Base-by-base conservation (phyloP, 2,797 vertebrate genomes). In the Carduelis carduelis region DNA sequence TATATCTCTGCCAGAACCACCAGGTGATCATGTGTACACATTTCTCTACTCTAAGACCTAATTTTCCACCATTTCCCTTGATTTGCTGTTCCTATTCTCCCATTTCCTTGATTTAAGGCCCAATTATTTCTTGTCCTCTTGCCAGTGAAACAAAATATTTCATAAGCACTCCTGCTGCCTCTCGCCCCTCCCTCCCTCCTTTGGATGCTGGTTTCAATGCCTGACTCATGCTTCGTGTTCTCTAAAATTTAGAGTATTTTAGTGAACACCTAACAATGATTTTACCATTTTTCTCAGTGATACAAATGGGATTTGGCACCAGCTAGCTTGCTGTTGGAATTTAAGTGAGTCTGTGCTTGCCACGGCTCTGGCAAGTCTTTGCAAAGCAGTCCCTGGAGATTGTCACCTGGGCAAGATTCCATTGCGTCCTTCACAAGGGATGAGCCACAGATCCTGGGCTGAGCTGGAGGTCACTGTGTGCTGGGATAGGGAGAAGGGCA, bases 81-180 rank as follows among this genome's bases (percentile, higher is more conserved):
- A 98, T 98, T 98, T 98, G 98, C 98, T 94, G 96, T 97, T 97
- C 95, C 92, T 93, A 97, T 97, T 98, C 96, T 96, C 97, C 97
- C 97, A 98, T 98, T 98, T 97, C 96, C 95, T 97, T 98, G 98
- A 98, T 98, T 98, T 98, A 98, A 97, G 97, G 97, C 95, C 98
- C 98, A 98, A 98, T 98, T 98, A 98, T 97, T 98, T 98, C 97
- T 98, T 98, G 98, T 98, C 97, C 95, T 95, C 80, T 98, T 98
- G 97, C 98, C 98, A 98, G 87, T 78, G 97, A 98, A 98, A 98
- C 97, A 98, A 97, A 98, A 96, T 98, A 98, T 98, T 98, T 98
- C 97, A 98, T 97, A 97, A 97, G 95, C 88, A 81, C 90, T 97
- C 97, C 97, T 96, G 96, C 95, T 3, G 24, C 77, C 88, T 94